These are phyloP conservation scores for Ophion obscuratus DNA, from an alignment of 2,888 invertebrate genomes.

Conservation along the genomic window DNA sequence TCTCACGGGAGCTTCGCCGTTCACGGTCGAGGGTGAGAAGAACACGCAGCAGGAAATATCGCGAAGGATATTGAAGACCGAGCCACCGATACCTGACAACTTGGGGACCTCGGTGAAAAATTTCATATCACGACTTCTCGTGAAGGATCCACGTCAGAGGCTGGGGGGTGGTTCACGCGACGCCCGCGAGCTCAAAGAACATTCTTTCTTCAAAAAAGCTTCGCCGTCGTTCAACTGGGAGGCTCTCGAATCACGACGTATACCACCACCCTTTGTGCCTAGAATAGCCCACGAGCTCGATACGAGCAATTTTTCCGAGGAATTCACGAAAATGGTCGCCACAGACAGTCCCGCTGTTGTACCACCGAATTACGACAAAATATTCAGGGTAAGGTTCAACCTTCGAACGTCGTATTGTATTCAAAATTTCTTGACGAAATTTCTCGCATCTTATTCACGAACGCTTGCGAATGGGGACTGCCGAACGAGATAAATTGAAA, in stretches of 20 bases:
- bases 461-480: not conserved
- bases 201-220: slow-evolving; percentile 92
- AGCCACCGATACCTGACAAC: slow-evolving; percentile 94
- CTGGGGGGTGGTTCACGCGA: slow-evolving; percentile 94
- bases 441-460: not conserved
- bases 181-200: slow-evolving; percentile 95
- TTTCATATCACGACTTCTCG: slow-evolving; percentile 92
- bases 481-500: no score
- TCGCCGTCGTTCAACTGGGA: slow-evolving; percentile 87
- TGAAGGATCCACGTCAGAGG: slow-evolving; percentile 95
- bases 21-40: slow-evolving; percentile 97
- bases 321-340: slow-evolving; percentile 96
- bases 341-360: slow-evolving; percentile 96
- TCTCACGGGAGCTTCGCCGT: slow-evolving; percentile 98
- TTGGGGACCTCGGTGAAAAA: slow-evolving; percentile 91
- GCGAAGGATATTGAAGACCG: slow-evolving; percentile 93
- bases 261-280: slow-evolving; percentile 96
- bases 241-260: slow-evolving; percentile 90
- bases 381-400: slow-evolving; percentile 87
- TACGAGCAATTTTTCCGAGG: slow-evolving; percentile 98
- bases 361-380: slow-evolving; percentile 93
- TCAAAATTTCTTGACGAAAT: not conserved
- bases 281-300: slow-evolving; percentile 93
- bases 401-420: not conserved
- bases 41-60: slow-evolving; percentile 98